A percentile compares a stretch with the other conserved stretches of the same genome.
These are phyloP conservation scores for Zosterops borbonicus DNA, from an alignment of 2,113 vertebrate genomes.

Conservation along the genomic window DNA sequence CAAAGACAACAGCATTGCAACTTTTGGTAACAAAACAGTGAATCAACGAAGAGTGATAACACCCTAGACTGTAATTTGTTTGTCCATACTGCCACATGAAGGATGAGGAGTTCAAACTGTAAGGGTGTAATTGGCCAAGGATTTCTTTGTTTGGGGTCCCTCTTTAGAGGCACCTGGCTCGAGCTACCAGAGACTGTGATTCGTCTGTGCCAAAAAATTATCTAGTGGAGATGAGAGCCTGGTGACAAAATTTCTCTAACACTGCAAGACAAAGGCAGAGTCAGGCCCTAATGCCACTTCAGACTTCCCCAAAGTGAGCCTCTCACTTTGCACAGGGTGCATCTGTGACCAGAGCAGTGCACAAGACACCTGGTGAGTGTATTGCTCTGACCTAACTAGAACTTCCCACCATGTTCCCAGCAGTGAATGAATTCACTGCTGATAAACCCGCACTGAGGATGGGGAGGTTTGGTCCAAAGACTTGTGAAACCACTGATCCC, in stretches of 20 bases:
- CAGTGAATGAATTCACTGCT: not conserved
- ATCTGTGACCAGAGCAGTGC: not conserved
- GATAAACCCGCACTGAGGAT: rapidly evolving
- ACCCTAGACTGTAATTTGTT: not conserved
- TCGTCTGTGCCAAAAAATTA: not conserved
- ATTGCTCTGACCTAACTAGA: not conserved
- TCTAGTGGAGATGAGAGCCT: not conserved
- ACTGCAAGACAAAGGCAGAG: not conserved
- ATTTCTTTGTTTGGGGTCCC: not conserved
- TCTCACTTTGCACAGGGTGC: not conserved
- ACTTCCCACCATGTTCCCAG: not conserved
- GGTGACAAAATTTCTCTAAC: not conserved
- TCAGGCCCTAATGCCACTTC: not conserved
- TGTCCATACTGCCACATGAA: not conserved
- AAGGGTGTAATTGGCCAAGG: not conserved
- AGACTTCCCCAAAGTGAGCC: not conserved
- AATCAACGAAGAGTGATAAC: not conserved
- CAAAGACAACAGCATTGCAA: not conserved
- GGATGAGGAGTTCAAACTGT: not conserved
- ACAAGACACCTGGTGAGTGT: not conserved
- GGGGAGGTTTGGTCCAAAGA: not conserved
- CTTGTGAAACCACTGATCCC: not conserved
- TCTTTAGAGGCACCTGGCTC: not conserved
- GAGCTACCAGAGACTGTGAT: not conserved
- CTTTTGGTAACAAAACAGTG: not conserved